These are phyloP conservation scores for Rachycentron canadum DNA, from an alignment of 2,797 vertebrate genomes.

Conservation along the genomic window DNA sequence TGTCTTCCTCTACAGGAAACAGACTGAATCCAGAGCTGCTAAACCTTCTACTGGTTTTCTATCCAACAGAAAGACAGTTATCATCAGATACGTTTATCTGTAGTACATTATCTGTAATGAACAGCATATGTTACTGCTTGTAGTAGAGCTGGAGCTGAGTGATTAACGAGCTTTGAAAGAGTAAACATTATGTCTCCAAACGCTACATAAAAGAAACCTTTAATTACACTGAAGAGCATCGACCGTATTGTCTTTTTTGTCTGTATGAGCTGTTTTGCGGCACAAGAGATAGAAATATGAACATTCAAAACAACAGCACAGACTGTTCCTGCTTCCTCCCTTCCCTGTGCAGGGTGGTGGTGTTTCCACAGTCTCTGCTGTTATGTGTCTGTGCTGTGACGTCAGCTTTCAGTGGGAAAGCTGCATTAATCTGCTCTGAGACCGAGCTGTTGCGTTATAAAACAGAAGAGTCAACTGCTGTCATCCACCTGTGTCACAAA, in stretches of 20 bases:
- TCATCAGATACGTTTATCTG: neutral
- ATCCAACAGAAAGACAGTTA: neutral
- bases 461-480: constrained; percentile 28
- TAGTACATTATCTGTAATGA: neutral
- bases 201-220: neutral
- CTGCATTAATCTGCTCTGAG: constrained; percentile 40
- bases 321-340: constrained; percentile 67
- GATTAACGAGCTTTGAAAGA: neutral
- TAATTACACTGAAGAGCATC: neutral
- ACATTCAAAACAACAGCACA: constrained; percentile 47
- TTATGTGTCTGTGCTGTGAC: constrained; percentile 16
- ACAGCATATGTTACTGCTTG: neutral
- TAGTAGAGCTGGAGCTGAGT: neutral
- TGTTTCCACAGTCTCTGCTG: constrained; percentile 25
- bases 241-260: neutral
- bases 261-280: neutral
- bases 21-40: neutral
- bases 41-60: constrained; percentile 33
- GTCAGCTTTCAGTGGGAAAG: constrained; percentile 52
- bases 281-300: constrained; percentile 16
- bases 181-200: neutral
- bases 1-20: constrained; percentile 74
- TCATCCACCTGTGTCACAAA: constrained; percentile 13
- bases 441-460: constrained; percentile 32
- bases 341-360: constrained; percentile 18